Conservation (phyloP, 2,113 vertebrate genomes). For the Prolemur simus region DNA sequence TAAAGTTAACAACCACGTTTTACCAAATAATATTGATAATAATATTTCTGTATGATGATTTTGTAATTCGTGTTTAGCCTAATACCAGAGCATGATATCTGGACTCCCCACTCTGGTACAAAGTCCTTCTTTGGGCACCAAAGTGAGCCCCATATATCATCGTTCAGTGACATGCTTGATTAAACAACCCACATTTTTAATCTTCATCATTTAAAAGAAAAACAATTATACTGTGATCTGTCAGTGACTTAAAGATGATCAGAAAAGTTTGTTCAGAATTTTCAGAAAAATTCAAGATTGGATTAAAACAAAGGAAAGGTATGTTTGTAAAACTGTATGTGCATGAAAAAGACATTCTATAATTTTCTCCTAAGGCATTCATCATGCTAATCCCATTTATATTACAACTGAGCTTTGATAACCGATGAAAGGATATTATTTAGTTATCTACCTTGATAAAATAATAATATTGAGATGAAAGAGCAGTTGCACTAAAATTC, state of each 20-base stretch:
- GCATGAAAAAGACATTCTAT: not conserved
- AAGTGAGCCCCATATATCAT: not conserved
- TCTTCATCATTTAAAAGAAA: conserved; percentile 12
- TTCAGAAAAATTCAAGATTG: conserved; percentile 45
- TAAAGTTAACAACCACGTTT: not conserved
- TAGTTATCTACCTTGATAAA: not conserved
- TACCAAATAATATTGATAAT: not conserved
- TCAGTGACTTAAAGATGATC: not conserved
- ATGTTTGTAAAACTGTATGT: not conserved
- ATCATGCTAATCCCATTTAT: not conserved
- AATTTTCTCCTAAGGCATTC: not conserved
- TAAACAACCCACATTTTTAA: not conserved
- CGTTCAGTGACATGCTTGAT: not conserved
- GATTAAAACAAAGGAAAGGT: not conserved
- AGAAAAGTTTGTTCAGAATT: not conserved
- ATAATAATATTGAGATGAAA: conserved; percentile 33
- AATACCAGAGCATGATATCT: not conserved
- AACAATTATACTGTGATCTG: not conserved
- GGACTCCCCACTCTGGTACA: not conserved
- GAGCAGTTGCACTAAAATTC: not conserved
- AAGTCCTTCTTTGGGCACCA: not conserved
- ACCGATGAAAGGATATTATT: not conserved
- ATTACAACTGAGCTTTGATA: not conserved
- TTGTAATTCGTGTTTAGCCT: not conserved
- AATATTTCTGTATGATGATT: not conserved